phyloP scores from a whole-genome alignment of 2,113 vertebrate genomes.

The Coregonus clupeaformis region DNA sequence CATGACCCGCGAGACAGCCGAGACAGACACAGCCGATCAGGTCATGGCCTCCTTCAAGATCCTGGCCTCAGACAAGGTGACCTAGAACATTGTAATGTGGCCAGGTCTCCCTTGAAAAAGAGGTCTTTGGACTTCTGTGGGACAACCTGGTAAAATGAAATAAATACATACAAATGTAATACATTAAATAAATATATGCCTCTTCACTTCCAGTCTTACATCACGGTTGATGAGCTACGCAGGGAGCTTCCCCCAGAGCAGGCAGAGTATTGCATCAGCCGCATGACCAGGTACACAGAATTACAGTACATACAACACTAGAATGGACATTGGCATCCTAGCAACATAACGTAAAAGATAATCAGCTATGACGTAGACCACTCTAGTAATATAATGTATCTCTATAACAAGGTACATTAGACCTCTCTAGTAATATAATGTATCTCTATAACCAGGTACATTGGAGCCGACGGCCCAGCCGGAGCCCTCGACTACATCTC shows the following conservation, averaged over 20 bases:
- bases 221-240: constrained; percentile 86
- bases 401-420: too few relatives aligned
- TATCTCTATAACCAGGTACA: constrained; percentile 74
- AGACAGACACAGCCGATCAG: constrained; percentile 89
- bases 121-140: not conserved
- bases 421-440: too few relatives aligned
- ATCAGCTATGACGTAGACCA: too few relatives aligned
- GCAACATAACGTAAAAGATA: too few relatives aligned
- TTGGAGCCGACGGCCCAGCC: constrained; percentile 63
- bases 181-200: not conserved
- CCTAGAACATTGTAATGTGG: not conserved
- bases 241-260: constrained; percentile 85
- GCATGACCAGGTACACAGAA: constrained; percentile 75
- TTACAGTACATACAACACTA: constrained; percentile 48
- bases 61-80: constrained; percentile 88
- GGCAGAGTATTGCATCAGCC: constrained; percentile 89
- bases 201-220: constrained; percentile 70
- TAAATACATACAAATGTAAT: too few relatives aligned
- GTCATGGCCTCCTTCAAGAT: constrained; percentile 93
- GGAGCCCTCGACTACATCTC: constrained; percentile 90
- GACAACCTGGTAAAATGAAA: too few relatives aligned
- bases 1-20: constrained; percentile 90
- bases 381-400: too few relatives aligned
- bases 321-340: too few relatives aligned
- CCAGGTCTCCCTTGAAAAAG: not conserved